phyloP scores from a whole-genome alignment of 2,888 invertebrate species.

The Ptychoptera albimana region DNA sequence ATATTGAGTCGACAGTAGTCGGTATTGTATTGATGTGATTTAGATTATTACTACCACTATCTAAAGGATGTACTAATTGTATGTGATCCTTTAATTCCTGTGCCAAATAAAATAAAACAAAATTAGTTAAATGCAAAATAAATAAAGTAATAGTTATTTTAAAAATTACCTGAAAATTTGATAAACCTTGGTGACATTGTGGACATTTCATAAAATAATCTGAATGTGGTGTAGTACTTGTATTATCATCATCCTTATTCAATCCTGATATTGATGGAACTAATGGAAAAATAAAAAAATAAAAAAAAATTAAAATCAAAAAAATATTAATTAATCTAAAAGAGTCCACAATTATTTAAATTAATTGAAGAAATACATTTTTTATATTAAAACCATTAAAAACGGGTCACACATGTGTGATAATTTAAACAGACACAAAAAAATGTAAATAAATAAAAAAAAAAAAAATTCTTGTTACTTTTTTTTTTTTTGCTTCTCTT shows the following conservation, averaged over 20 bases:
- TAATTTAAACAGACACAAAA: too few relatives aligned
- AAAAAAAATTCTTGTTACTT: too few relatives aligned
- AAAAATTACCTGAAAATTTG: conserved; percentile 25
- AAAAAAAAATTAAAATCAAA: conserved; percentile 21
- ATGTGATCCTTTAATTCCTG: conserved; percentile 33
- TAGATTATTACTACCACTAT: conserved; percentile 14
- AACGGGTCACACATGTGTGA: too few relatives aligned
- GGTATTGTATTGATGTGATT: conserved; percentile 4
- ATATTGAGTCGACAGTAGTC: conserved; percentile 6
- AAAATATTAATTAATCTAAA: too few relatives aligned
- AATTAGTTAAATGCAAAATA: not conserved
- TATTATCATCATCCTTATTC: conserved; percentile 22
- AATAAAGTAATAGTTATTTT: not conserved
- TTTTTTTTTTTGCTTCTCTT: too few relatives aligned
- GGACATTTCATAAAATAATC: conserved; percentile 32
- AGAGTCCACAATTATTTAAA: too few relatives aligned
- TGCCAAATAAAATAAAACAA: not conserved
- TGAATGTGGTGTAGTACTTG: conserved; percentile 16
- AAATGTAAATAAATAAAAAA: too few relatives aligned
- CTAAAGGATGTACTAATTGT: conserved; percentile 28
- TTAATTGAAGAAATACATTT: too few relatives aligned
- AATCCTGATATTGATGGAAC: conserved; percentile 30
- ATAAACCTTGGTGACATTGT: conserved; percentile 30
- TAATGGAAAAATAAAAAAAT: conserved; percentile 12
- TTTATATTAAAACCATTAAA: too few relatives aligned